A percentile compares a stretch with the other conserved stretches of the same genome.
phyloP scores from a whole-genome alignment of 2,797 vertebrate species.

The Oreortyx pictus region DNA sequence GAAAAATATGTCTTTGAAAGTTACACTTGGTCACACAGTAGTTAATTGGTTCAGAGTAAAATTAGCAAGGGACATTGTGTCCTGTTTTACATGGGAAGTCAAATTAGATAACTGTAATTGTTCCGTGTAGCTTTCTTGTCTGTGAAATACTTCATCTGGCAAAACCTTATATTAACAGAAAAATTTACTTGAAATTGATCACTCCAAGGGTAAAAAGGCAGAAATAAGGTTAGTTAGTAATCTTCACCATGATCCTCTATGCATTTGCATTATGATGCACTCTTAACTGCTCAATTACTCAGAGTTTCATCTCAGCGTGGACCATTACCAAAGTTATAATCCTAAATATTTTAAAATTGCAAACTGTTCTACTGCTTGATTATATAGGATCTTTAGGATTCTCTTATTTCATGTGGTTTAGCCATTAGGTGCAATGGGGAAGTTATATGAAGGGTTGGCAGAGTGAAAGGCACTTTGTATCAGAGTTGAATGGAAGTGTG shows the following conservation, averaged over 20 bases:
- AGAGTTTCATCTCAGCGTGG: background rate
- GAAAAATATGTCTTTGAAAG: slow-evolving; percentile 1
- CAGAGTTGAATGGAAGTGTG: background rate
- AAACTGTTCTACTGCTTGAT: background rate
- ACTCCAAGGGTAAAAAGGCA: slow-evolving; percentile 1
- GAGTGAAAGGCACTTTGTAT: background rate
- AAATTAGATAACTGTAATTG: background rate
- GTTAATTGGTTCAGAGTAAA: slow-evolving; percentile 1
- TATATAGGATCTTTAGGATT: background rate
- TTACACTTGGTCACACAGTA: background rate
- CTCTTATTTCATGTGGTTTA: background rate
- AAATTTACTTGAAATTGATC: slow-evolving; percentile 35
- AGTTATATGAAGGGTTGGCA: background rate
- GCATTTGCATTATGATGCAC: slow-evolving; percentile 13
- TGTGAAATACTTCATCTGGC: background rate
- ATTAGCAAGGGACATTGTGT: background rate
- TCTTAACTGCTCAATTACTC: background rate
- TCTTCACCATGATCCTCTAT: background rate
- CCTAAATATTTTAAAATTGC: slow-evolving; percentile 5
- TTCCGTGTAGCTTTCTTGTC: background rate
- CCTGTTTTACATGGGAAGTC: background rate
- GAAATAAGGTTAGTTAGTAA: slow-evolving; percentile 30
- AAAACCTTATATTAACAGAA: background rate
- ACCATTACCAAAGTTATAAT: background rate
- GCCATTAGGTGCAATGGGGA: background rate